Base-by-base conservation (phyloP, 2,797 vertebrate genomes). In the Cossypha caffra region DNA sequence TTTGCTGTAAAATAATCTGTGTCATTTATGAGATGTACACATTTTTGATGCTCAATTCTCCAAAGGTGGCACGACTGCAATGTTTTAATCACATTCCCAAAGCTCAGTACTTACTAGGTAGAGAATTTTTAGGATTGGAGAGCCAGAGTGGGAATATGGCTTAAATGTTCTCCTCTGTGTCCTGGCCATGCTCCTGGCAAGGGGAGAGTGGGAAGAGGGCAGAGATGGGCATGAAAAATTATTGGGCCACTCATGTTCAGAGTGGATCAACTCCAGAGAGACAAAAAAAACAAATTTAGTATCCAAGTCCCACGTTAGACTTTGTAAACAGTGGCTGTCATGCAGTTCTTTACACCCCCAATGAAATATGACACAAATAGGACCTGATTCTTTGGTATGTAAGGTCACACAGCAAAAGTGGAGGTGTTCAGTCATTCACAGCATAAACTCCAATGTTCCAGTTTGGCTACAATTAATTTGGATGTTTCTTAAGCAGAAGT, bases 131-230 rank as follows among this genome's bases (percentile, higher is more conserved):
- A 64, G 31, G 35, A 24, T 9, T 48, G 63, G 55, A 80, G 51
- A 61, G 17, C 23, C 71, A 45, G 47, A 33, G 16, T 38, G 1
- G 0, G 40, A n/a, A 20, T 38, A 24, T 20, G 15, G 6, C 9
- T 80, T 35, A 16, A 16, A 5, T 11, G 6, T 37, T n/a, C 42
- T 9, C 50, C 5, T 57, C 58, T 48, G 4, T 24, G 47, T 52
- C 19, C 42, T 3, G 1, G 17, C 17, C 7, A 1, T 10, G n/a
- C 10, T 69, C 24, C 64, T 21, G 29, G 38, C 0, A 0, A 29
- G 61, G 35, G 11, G 42, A 45, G 28, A 54, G 38, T 8, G n/a
- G 50, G 19, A 73, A 24, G n/a, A 1, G 10, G 45, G 29, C n/a
- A 28, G 23, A 48, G 66, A 14, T 25, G 29, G 54, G 66, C n/a